phyloP scores from a whole-genome alignment of 92 coral and sea anemone genomes.

The Porites rus region DNA sequence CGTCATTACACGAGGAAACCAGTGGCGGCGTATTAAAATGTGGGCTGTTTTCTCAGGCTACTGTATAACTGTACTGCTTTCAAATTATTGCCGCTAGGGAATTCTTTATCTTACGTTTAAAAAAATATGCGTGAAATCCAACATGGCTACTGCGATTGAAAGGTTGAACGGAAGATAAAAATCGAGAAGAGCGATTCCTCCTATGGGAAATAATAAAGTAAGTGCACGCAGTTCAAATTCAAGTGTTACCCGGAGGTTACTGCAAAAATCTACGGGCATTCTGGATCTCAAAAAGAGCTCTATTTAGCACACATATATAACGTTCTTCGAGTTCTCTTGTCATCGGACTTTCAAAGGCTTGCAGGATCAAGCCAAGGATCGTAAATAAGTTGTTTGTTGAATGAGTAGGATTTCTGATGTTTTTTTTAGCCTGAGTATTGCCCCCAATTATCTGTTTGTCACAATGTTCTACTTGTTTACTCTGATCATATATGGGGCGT shows the following conservation, averaged over 20 bases:
- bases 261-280: neutral
- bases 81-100: too few species aligned
- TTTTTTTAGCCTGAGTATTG: neutral
- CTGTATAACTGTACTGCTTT: too few species aligned
- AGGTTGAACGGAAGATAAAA: too few species aligned
- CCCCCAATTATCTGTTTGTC: neutral
- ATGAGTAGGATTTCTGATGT: neutral
- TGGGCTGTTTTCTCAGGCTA: too few species aligned
- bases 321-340: constrained; percentile 28
- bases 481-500: neutral
- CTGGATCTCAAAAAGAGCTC: constrained; percentile 17
- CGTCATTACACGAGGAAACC: too few species aligned
- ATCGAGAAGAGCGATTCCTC: too few species aligned
- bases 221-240: too few species aligned
- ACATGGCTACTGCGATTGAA: too few species aligned
- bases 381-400: constrained; percentile 11
- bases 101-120: too few species aligned
- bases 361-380: constrained; percentile 21
- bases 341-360: constrained; percentile 15
- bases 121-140: too few species aligned
- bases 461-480: neutral
- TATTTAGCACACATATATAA: neutral
- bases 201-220: too few species aligned
- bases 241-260: neutral
- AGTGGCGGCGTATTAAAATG: too few species aligned